These are phyloP conservation scores for Accipiter virgatus DNA, from an alignment of 2,113 vertebrate genomes.

Conservation along the genomic window DNA sequence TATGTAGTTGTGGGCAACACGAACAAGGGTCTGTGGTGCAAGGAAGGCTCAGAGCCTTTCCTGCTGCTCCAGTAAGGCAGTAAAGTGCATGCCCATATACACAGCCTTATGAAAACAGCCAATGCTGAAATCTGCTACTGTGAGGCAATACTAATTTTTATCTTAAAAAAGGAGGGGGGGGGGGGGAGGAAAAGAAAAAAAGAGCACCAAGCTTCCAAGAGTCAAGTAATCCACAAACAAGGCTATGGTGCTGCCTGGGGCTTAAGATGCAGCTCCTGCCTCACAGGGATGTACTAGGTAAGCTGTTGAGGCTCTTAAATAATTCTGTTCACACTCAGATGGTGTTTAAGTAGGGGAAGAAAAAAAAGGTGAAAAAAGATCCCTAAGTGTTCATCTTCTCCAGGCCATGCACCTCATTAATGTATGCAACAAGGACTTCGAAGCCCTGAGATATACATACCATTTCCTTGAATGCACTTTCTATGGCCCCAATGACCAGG, in stretches of 20 bases:
- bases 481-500: slow-evolving; percentile 92
- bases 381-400: background rate
- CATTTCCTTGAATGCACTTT: slow-evolving; percentile 98
- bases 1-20: background rate
- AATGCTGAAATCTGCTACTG: background rate
- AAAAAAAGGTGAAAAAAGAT: background rate
- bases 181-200: background rate
- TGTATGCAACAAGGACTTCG: background rate
- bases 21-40: background rate
- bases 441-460: slow-evolving; percentile 67
- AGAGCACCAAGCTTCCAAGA: background rate
- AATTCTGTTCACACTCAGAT: background rate
- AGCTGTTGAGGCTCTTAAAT: background rate
- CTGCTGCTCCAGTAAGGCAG: background rate
- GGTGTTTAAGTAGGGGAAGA: background rate
- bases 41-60: background rate
- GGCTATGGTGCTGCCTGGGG: background rate
- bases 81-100: background rate
- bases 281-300: background rate
- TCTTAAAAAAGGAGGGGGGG: background rate
- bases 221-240: background rate
- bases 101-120: background rate
- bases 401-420: background rate
- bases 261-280: background rate
- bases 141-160: background rate